Conservation (phyloP, 2,888 invertebrate species). For the Synanthedon formicaeformis region DNA sequence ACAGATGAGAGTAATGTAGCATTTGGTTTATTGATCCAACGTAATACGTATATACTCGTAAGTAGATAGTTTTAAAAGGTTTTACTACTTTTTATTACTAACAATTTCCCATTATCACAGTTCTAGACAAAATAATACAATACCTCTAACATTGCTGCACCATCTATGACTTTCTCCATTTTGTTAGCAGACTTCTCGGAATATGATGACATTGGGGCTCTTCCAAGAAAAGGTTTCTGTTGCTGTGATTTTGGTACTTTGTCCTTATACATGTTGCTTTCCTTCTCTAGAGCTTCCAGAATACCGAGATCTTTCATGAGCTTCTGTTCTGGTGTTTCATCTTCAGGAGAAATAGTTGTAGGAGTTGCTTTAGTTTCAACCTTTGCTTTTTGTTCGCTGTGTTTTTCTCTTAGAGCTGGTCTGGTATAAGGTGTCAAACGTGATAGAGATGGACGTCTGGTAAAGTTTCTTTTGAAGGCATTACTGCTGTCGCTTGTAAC, state of each 20-base stretch:
- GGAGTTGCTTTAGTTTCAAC: not conserved
- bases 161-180: constrained; percentile 44
- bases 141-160: constrained; percentile 44
- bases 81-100: too few species aligned
- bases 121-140: too few species aligned
- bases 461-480: constrained; percentile 42
- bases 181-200: constrained; percentile 36
- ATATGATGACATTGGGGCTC: constrained; percentile 7
- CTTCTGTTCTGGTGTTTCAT: constrained; percentile 19
- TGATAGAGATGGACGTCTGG: constrained; percentile 41
- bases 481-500: constrained; percentile 69
- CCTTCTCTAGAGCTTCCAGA: constrained; percentile 31
- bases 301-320: constrained; percentile 34
- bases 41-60: too few species aligned
- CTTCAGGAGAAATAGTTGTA: not conserved
- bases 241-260: not conserved
- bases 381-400: not conserved
- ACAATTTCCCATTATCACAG: too few species aligned
- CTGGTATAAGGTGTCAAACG: constrained; percentile 42
- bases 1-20: too few species aligned
- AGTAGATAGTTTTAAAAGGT: too few species aligned
- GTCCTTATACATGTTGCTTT: constrained; percentile 2
- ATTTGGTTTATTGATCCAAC: too few species aligned
- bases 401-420: constrained; percentile 10
- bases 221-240: not conserved